phyloP scores from a whole-genome alignment of 1,140 invertebrate species.

The Drosophila takahashii region DNA sequence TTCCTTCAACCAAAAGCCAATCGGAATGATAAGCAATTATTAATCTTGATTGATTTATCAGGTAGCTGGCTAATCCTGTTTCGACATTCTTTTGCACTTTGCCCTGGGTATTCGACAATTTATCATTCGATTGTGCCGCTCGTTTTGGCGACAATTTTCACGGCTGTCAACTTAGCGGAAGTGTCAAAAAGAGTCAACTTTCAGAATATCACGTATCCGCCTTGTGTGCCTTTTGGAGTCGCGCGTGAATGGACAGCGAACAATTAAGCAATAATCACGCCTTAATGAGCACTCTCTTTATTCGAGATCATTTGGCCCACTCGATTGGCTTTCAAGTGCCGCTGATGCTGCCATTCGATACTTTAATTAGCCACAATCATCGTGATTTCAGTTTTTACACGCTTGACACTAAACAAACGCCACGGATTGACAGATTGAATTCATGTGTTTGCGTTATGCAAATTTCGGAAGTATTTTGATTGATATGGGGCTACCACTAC shows the following conservation, averaged over 20 bases:
- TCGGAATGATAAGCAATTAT: constrained; percentile 64
- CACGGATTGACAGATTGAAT: constrained; percentile 55
- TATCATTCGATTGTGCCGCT: constrained; percentile 76
- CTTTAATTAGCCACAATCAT: constrained; percentile 69
- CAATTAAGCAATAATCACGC: constrained; percentile 80
- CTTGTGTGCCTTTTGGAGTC: constrained; percentile 23
- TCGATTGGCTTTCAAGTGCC: constrained; percentile 76
- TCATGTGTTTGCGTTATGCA: constrained; percentile 59
- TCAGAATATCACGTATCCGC: constrained; percentile 69
- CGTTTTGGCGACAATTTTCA: constrained; percentile 78
- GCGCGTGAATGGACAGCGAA: constrained; percentile 50
- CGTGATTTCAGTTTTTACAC: constrained; percentile 42
- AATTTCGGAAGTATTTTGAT: constrained; percentile 73
- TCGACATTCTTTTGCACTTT: constrained; percentile 80
- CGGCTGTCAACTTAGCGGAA: constrained; percentile 84
- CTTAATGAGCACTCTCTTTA: constrained; percentile 71
- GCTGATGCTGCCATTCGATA: constrained; percentile 41
- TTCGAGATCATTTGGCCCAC: constrained; percentile 27
- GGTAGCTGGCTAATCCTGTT: constrained; percentile 70
- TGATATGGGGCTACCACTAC: constrained; percentile 31
- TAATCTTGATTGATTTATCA: constrained; percentile 83
- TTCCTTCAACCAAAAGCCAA: constrained; percentile 11
- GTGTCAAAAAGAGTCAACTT: constrained; percentile 67
- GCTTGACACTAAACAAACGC: constrained; percentile 33
- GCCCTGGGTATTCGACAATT: constrained; percentile 41